Base-by-base conservation (phyloP, 2,113 vertebrate genomes). In the Alces alces region DNA sequence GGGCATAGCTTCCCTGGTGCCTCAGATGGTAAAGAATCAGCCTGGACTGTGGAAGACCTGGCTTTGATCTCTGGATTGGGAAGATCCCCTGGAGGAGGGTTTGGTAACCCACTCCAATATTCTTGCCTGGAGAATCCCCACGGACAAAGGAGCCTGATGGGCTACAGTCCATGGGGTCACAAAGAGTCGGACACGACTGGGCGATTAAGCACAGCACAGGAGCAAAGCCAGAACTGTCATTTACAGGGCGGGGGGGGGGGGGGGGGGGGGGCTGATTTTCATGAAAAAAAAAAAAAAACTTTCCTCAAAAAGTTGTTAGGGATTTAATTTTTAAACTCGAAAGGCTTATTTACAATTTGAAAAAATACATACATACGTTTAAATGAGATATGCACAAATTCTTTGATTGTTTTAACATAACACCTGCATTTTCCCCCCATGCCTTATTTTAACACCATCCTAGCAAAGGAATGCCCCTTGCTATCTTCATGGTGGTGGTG, bases 191-290 rank as follows among this genome's bases (percentile, higher is more conserved):
- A 58, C 23, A 27, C 4, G 57, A 58, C 57, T 58, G 25, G 57
- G 57, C 2, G 57, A 58, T 58, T 58, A 58, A 58, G 57, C 57
- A 58, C 23, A 58, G 23, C 57, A 58, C 8, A 33, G 30, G 93
- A 97, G 92, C 27, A 80, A 16, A 88, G 73, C 97, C 97, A 97
- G 87, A 91, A 3, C 14, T 66, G 8, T 93, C 27, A n/a, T n/a
- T n/a, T n/a, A n/a, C n/a, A n/a, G n/a, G n/a, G n/a, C n/a, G n/a
- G n/a, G n/a, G n/a, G n/a, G n/a, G n/a, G n/a, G n/a, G n/a, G 55
- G 2, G 33, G 16, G 30, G 55, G 6, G 27, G 50, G 54, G 30
- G 7, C 2, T 36, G 13, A 45, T 55, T 55, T 89, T 87, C 58
- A 30, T 86, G 89, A 91, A 21, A 93, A 23, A 50, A 10, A 36